phyloP scores from a whole-genome alignment of 2,888 invertebrate species.

The Agonopterix heracliana region DNA sequence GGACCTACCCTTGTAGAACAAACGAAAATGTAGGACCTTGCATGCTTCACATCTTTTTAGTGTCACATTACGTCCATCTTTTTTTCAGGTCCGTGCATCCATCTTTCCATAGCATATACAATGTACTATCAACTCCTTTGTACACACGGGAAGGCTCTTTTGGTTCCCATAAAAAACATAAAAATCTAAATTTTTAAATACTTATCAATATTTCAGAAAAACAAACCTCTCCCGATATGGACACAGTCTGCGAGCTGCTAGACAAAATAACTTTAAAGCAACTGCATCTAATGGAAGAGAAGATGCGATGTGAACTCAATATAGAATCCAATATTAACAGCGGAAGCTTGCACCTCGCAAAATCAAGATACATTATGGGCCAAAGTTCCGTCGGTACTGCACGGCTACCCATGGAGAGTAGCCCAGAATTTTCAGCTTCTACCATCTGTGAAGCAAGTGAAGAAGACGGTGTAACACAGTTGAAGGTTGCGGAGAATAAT shows the following conservation, averaged over 20 bases:
- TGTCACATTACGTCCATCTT: too few species aligned
- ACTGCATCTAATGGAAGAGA: conserved; percentile 84
- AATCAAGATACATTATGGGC: conserved; percentile 86
- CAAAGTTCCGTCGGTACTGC: conserved; percentile 82
- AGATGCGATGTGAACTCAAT: conserved; percentile 79
- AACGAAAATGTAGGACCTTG: too few species aligned
- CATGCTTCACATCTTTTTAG: too few species aligned
- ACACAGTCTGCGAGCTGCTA: conserved; percentile 74
- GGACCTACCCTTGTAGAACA: too few species aligned
- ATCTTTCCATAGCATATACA: too few species aligned
- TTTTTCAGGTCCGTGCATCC: too few species aligned
- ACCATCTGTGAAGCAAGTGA: conserved; percentile 49
- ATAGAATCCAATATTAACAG: conserved; percentile 81
- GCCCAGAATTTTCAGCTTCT: conserved; percentile 60
- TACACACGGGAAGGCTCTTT: too few species aligned
- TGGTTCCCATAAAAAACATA: too few species aligned
- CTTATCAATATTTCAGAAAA: too few species aligned
- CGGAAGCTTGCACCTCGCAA: conserved; percentile 85
- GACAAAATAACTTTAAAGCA: conserved; percentile 83
- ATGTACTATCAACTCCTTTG: too few species aligned
- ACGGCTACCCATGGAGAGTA: conserved; percentile 82
- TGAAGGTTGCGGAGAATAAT: conserved; percentile 10
- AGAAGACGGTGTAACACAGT: conserved; percentile 56
- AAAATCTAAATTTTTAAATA: too few species aligned
- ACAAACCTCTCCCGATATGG: conserved; percentile 14